These are phyloP conservation scores for Emydura subglobosa DNA, from an alignment of 2,113 vertebrate genomes.

Conservation along the genomic window DNA sequence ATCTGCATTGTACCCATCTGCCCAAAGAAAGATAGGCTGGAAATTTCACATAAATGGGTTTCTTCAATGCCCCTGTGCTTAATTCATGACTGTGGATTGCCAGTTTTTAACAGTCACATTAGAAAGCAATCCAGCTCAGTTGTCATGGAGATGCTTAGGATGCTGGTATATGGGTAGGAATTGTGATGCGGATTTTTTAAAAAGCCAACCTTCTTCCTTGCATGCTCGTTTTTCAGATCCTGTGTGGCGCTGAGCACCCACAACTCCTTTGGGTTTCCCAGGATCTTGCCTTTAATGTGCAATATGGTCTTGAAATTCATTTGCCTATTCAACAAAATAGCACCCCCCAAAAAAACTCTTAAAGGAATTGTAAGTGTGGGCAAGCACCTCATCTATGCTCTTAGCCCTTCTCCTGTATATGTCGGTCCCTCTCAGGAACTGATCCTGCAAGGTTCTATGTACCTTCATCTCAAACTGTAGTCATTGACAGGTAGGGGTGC, in stretches of 20 bases:
- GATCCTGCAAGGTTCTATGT: not conserved
- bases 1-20: not conserved
- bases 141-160: slow-evolving; percentile 56
- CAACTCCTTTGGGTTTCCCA: not conserved
- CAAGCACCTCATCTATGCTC: rapidly evolving
- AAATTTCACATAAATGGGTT: not conserved
- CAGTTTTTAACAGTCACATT: not conserved
- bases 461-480: rapidly evolving
- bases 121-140: slow-evolving; percentile 26
- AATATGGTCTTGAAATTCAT: not conserved
- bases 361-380: not conserved
- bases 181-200: slow-evolving; percentile 4
- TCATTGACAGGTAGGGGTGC: not conserved
- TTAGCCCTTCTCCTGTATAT: rapidly evolving
- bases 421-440: rapidly evolving
- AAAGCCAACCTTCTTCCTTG: slow-evolving; percentile 28
- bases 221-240: slow-evolving; percentile 13
- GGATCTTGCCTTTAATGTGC: not conserved
- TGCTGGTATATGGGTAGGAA: not conserved
- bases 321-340: not conserved
- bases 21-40: not conserved
- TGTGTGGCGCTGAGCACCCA: not conserved
- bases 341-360: rapidly evolving
- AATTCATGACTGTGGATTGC: slow-evolving; percentile 39
- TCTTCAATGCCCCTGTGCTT: slow-evolving; percentile 15